These are phyloP conservation scores for Thomomys bottae DNA, from an alignment of 2,113 vertebrate species.

Conservation along the genomic window DNA sequence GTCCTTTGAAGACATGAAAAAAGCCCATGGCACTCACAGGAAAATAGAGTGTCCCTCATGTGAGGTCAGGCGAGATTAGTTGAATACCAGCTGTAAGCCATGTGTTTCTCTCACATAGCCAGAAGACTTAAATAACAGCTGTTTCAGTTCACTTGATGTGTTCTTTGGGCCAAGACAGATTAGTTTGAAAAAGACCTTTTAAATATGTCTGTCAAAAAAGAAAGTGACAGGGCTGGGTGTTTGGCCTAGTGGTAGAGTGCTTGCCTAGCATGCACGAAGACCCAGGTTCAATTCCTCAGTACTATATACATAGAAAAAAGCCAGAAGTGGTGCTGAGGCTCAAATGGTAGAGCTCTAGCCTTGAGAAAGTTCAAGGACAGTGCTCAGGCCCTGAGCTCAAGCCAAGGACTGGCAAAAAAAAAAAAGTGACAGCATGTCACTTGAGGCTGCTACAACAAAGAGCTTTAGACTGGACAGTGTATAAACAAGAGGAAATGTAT, in stretches of 20 bases:
- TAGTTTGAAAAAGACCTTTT: background rate
- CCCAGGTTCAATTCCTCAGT: too few relatives aligned
- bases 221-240: too few relatives aligned
- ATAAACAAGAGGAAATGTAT: background rate
- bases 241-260: too few relatives aligned
- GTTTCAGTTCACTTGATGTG: background rate
- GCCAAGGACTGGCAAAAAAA: too few relatives aligned
- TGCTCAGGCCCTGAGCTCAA: too few relatives aligned
- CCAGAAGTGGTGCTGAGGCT: too few relatives aligned
- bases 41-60: background rate
- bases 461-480: background rate
- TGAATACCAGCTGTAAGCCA: too few relatives aligned
- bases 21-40: fast-evolving
- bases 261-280: too few relatives aligned
- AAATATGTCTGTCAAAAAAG: too few relatives aligned
- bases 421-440: background rate
- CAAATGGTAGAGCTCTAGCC: too few relatives aligned
- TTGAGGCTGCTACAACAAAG: background rate
- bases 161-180: background rate
- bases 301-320: too few relatives aligned
- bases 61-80: background rate
- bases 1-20: background rate
- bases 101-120: background rate
- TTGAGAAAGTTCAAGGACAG: too few relatives aligned
- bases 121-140: background rate